Conservation (phyloP, 2,113 vertebrate genomes). For the Halichoerus grypus region DNA sequence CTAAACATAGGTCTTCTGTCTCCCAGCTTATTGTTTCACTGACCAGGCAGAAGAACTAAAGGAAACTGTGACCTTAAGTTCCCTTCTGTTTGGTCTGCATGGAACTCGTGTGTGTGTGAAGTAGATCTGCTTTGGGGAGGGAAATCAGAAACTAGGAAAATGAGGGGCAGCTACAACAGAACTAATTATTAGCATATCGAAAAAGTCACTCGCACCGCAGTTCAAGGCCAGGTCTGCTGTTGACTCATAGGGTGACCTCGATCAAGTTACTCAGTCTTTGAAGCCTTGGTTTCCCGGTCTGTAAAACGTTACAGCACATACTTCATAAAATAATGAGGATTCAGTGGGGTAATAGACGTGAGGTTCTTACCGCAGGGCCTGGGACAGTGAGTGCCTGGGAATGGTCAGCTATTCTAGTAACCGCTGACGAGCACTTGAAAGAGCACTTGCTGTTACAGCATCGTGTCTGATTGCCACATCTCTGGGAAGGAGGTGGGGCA, state of each 20-base stretch:
- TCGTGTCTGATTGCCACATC: not conserved
- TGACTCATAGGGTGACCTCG: not conserved
- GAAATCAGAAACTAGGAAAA: not conserved
- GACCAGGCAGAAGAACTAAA: not conserved
- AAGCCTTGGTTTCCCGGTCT: not conserved
- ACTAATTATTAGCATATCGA: not conserved
- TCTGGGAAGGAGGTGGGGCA: not conserved
- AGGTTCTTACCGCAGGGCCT: not conserved
- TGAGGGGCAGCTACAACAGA: not conserved
- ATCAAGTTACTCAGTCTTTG: not conserved
- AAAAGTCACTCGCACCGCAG: not conserved
- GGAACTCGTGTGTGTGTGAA: not conserved
- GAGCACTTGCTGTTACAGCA: not conserved
- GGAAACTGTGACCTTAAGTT: not conserved
- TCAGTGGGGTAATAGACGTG: too few relatives aligned
- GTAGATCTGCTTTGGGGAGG: not conserved
- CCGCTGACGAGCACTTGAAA: not conserved
- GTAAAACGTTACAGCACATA: not conserved
- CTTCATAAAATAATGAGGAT: not conserved
- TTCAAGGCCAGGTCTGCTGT: not conserved
- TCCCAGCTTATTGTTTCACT: not conserved
- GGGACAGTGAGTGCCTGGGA: not conserved
- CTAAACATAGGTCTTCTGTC: fast-evolving
- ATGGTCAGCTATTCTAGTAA: not conserved
- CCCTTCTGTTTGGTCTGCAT: not conserved